These are phyloP conservation scores for Harpalus rufipes DNA, from an alignment of 2,888 invertebrate species.

Conservation along the genomic window DNA sequence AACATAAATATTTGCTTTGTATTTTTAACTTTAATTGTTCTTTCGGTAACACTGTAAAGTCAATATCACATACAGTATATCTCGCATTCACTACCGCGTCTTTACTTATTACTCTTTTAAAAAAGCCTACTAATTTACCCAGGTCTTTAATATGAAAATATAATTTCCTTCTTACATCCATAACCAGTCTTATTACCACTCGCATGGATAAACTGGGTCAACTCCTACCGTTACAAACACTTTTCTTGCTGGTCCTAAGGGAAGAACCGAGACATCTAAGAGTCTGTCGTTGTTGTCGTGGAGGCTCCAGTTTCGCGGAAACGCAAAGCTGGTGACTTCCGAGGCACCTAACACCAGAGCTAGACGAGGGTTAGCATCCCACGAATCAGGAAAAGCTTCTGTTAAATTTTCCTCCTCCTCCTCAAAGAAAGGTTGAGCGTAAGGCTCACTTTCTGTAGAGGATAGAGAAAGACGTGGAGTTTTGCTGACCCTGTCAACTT, in stretches of 20 bases:
- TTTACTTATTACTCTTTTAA: no score
- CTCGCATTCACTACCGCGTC: no score
- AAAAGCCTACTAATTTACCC: no score
- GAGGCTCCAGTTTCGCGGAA: background rate
- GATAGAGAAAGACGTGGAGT: no score
- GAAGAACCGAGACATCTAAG: background rate
- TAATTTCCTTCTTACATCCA: background rate
- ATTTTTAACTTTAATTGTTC: no score
- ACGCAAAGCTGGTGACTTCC: background rate
- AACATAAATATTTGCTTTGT: no score
- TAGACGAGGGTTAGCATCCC: background rate
- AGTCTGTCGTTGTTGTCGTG: slow-evolving; percentile 5
- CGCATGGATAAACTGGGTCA: background rate
- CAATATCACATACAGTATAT: no score
- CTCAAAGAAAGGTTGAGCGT: background rate
- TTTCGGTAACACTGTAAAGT: no score
- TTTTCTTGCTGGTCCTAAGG: no score
- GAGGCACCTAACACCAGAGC: background rate
- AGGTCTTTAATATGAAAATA: background rate
- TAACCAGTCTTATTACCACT: background rate
- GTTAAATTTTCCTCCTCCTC: background rate
- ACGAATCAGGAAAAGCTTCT: background rate
- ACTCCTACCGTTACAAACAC: slow-evolving; percentile 1
- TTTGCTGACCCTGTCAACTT: no score
- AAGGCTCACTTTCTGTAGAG: background rate